Evolutionary conservation across 2,888 invertebrate genomes (phyloP).

Genomic region (Drosophila anceps): DNA sequence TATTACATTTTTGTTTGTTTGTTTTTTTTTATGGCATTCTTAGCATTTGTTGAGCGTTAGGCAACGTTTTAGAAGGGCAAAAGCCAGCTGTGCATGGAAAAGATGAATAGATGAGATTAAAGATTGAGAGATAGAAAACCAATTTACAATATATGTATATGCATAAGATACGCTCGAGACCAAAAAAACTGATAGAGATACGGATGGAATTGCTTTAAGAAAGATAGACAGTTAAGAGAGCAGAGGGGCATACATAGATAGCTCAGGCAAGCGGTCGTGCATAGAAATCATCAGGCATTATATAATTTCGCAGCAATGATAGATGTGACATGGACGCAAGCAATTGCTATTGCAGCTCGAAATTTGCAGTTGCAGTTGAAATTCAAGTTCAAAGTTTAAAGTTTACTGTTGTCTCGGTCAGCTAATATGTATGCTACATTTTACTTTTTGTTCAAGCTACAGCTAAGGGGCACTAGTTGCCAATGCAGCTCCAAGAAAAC

Average conservation of each 20-base stretch:
- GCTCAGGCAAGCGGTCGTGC: conserved; percentile 61
- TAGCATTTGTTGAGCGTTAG: conserved; percentile 80
- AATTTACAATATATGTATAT: conserved; percentile 15
- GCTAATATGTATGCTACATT: conserved; percentile 56
- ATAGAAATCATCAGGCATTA: conserved; percentile 50
- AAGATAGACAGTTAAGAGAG: conserved; percentile 26
- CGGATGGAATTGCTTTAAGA: background rate
- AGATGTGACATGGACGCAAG: conserved; percentile 35
- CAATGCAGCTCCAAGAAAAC: conserved; percentile 49
- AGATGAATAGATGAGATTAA: conserved; percentile 54
- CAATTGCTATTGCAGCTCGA: conserved; percentile 32
- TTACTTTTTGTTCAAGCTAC: conserved; percentile 17
- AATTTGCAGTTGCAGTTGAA: conserved; percentile 27
- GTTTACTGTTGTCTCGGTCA: conserved; percentile 31
- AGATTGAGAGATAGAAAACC: conserved; percentile 31
- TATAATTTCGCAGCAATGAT: conserved; percentile 41
- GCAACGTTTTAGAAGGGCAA: conserved; percentile 81
- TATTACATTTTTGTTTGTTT: conserved; percentile 60
- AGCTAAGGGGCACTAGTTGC: conserved; percentile 59
- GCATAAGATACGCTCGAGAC: conserved; percentile 7
- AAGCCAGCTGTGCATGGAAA: conserved; percentile 82
- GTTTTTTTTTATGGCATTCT: conserved; percentile 60
- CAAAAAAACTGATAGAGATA: background rate
- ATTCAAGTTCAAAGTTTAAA: conserved; percentile 12
- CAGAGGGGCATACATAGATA: conserved; percentile 10